Evolutionary conservation across 2,797 vertebrate species (phyloP).

Genomic region (Acridotheres tristis): DNA sequence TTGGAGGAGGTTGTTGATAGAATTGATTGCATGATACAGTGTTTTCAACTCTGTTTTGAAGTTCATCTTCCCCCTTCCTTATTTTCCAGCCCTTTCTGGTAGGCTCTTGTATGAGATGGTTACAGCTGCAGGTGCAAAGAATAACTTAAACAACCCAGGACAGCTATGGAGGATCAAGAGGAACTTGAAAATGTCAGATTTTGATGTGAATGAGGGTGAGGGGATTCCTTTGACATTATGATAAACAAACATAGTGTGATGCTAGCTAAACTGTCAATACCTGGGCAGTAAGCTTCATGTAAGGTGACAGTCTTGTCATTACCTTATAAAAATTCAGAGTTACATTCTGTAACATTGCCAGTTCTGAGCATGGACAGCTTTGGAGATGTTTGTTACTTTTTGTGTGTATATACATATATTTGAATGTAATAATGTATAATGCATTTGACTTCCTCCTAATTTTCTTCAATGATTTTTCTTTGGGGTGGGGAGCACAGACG

Average conservation of each 20-base stretch:
- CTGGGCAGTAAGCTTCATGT: neutral
- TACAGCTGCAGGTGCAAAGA: neutral
- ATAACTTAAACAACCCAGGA: neutral
- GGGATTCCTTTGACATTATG: neutral
- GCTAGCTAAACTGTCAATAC: neutral
- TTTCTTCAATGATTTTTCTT: neutral
- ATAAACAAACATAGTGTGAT: neutral
- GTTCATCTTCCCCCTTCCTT: neutral
- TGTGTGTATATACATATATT: neutral
- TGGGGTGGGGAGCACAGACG: fast-evolving
- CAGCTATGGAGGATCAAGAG: neutral
- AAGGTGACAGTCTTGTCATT: neutral
- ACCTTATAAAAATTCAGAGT: neutral
- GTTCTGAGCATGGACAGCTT: neutral
- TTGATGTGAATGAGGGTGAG: neutral
- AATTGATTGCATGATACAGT: neutral
- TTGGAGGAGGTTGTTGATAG: neutral
- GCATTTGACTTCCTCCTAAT: neutral
- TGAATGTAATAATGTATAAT: neutral
- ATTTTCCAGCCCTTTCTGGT: neutral
- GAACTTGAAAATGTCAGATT: neutral
- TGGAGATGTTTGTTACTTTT: neutral
- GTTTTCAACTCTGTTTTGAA: neutral
- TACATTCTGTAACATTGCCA: neutral
- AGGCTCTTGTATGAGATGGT: neutral